Evolutionary conservation across 2,888 invertebrate genomes (phyloP), one percentile per base, ranked within the genome.

Genomic region (Habrosyne pyritoides): DNA sequence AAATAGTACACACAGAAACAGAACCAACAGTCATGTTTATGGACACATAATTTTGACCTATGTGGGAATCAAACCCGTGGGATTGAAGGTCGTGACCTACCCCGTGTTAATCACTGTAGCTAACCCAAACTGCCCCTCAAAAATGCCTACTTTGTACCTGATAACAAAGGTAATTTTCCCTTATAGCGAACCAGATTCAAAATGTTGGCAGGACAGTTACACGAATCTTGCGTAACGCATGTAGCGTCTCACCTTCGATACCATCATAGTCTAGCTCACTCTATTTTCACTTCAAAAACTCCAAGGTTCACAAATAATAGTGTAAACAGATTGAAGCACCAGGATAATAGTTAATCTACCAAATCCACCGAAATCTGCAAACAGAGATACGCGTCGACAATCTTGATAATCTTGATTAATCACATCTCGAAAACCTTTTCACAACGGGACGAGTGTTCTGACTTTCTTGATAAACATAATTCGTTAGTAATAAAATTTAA

Each of bases 371-470:
- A 80, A 87, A 86, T 84, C 81, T 77, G 86, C 78, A 86, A 89
- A 90, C 88, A 89, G 57, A 66, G 82, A 80, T 80, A 81, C 69
- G 77, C 71, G 80, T 81, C 50, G 28, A 50, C 28, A 28, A 50
- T 50, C 79, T 55, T 72, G 75, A 73, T 89, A 84, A 89, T 85
- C 79, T 79, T 90, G 90, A 91, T 89, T 86, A 91, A 90, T 89
- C 79, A 74, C 75, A 64, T 69, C 67, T 69, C 53, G 64, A 66
- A 67, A 67, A 77, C 79, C 73, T 80, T 80, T 79, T 78, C 78
- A 77, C 61, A 70, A 71, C 59, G 48, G 60, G 59, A 59, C 59
- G 56, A 53, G 50, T 48, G 56, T 26, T n/a, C 14, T 42, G 6
- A 18, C 42, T 42, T 42, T 42, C 42, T 42, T 42, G 42, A 42